Base-by-base conservation (phyloP, 1,140 invertebrate genomes). In the Drosophila neocordata region DNA sequence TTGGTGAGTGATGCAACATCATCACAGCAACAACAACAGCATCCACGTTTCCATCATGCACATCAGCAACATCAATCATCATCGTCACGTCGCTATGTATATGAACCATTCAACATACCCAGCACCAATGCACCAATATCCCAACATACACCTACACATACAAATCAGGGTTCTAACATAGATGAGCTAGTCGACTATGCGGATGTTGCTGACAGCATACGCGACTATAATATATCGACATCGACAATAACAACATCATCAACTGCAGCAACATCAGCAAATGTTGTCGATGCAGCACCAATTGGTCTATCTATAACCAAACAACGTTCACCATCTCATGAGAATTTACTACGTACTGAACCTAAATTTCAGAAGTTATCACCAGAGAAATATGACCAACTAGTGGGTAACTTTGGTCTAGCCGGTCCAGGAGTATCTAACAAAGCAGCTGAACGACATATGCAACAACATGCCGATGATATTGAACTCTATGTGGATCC, bases 361-460 rank as follows among this genome's bases (percentile, higher is more conserved):
- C 73, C 73, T n/a, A 88, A 91, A 90, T 91, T 91, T 91, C 90
- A 90, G 90, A 91, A 91, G 60, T 53, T 91, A 12, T 91, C 90
- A 12, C 90, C 90, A 3, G 90, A 91, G 52, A 91, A 91, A 37
- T 91, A 91, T 56, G 90, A 91, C 65, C 76, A 91, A 8, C 57
- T 91, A 59, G 89, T 91, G 65, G 90, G 90, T 34, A 91, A 91
- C 59, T 66, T 84, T 34, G 81, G 62, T 0, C 52, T 77, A 35
- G 31, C 31, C 34, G 59, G 20, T n/a, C 5, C 68, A 20, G 27
- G 27, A 35, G 31, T 53, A 34, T 61, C 58, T 1, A 63, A 48
- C 18, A 83, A 88, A 24, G 87, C 74, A 8, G 80, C 48, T 4
- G 89, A 91, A 24, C 80, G 76, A 1, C 87, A 90, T 37, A 83